Base-by-base conservation (phyloP, 2,797 vertebrate genomes). In the Hypotaenidia philippensis region DNA sequence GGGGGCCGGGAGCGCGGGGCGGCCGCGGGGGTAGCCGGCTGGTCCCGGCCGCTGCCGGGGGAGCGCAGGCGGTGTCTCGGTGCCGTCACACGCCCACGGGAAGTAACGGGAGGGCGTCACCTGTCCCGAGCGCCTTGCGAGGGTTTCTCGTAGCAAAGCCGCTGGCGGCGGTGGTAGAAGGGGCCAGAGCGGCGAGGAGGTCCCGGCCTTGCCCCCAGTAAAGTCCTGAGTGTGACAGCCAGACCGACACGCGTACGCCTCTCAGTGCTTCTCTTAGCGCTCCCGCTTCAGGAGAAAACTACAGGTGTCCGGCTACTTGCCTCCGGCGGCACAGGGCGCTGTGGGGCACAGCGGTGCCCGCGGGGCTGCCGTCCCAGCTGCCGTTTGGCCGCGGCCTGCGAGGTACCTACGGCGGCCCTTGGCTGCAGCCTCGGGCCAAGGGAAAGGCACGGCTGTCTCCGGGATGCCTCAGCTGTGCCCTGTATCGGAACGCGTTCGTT, bases 111-210 rank as follows among this genome's bases (percentile, higher is more conserved):
- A 21, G 6, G 17, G 32, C 5, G 36, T 31, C 68, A 13, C 32
- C 60, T 14, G 32, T 23, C 19, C 63, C 11, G 5, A 23, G 74
- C 38, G 47, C 31, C 25, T 15, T 2, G 4, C 19, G 1, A 34
- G 19, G 36, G 8, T 12, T 60, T 22, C 21, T 6, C 41, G 40
- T 2, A 7, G 15, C 26, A 1, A 4, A 44, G 59, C 22, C 4
- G 4, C 18, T 4, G 11, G 32, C 13, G 27, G 29, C 13, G 27
- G n/a, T 1, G 15, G 50, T 1, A 56, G 7, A 1, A 22, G 36
- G 32, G 9, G 4, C 41, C 31, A 13, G 26, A 27, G 53, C 7
- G 40, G 60, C 11, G 20, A 29, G 5, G 23, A 9, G 45, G 44
- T 16, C 27, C 41, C 17, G 11, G 41, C 31, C 29, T 1, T 8